Base-by-base conservation (phyloP, 1,140 invertebrate species). In the Zaprionus nigranus region DNA sequence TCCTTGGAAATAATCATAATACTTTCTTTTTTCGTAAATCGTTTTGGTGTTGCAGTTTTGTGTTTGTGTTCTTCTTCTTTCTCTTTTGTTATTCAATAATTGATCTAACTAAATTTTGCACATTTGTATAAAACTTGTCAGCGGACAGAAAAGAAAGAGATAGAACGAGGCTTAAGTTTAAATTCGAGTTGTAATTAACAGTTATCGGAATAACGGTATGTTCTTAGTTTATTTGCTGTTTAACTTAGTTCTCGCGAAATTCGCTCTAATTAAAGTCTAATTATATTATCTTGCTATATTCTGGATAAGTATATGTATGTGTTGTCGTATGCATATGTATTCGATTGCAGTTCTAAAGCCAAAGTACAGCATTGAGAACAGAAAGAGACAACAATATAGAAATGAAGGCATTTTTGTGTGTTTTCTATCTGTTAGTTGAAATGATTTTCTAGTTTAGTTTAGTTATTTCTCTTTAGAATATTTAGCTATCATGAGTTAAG, bases 81-180 rank as follows among this genome's bases (percentile, higher is more conserved):
- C 20, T 24, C 15, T 22, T 62, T 62, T 56, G 34, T 4, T 65
- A 56, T 65, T 60, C 9, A 54, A 64, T 71, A 65, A 65, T 71
- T 43, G 43, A 59, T 58, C 74, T 76, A 72, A 61, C 68, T 76
- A 76, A 76, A 60, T 72, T 72, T n/a, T 62, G 71, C 71, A 67
- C 56, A 40, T 61, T 57, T 36, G 24, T 15, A 46, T 57, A 68
- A 68, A 65, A 63, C 17, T 58, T 59, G 30, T 58, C 56, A 71
- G 67, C 59, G 54, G 36, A 56, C n/a, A 59, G 54, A 58, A 56
- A 43, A 66, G 20, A 65, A 65, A 28, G 15, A 17, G n/a, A 64
- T 24, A 24, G 5, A 57, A 74, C 26, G 15, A 46, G 26, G 54
- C 36, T 3, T 24, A 54, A 54, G 22, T 22, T 11, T 30, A 56